These are phyloP conservation scores for Camponotus floridanus DNA, from an alignment of 1,140 invertebrate species.

Conservation along the genomic window DNA sequence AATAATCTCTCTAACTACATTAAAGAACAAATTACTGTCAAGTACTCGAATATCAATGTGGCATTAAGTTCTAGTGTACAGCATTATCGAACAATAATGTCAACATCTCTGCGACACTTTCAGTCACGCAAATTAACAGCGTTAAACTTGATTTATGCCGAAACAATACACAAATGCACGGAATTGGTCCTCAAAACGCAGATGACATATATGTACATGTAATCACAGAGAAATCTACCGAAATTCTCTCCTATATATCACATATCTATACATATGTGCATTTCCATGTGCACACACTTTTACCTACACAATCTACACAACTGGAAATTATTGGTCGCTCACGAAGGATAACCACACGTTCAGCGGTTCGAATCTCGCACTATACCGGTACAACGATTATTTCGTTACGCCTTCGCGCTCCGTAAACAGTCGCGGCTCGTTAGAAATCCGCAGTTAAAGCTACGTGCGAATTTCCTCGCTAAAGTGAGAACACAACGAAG, in stretches of 20 bases:
- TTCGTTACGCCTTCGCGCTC: constrained; percentile 51
- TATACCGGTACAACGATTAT: constrained; percentile 59
- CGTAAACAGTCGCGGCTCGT: constrained; percentile 70
- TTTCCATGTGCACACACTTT: not conserved
- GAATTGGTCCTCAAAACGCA: not conserved
- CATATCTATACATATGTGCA: not conserved
- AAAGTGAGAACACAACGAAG: constrained; percentile 58
- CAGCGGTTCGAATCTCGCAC: constrained; percentile 14
- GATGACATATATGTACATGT: not conserved
- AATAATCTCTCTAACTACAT: not conserved
- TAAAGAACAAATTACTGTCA: not conserved
- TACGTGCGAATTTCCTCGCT: constrained; percentile 70
- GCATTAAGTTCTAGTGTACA: constrained; percentile 8
- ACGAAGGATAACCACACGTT: constrained; percentile 40
- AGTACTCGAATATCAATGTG: not conserved
- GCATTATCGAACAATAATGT: constrained; percentile 29
- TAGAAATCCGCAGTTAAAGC: constrained; percentile 67
- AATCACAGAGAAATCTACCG: constrained; percentile 52
- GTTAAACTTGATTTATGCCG: constrained; percentile 1
- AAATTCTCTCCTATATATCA: constrained; percentile 23
- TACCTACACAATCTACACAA: not conserved
- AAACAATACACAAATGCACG: not conserved
- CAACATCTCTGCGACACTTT: constrained; percentile 33
- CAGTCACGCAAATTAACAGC: constrained; percentile 38
- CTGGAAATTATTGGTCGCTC: constrained; percentile 34